Evolutionary conservation across 2,797 vertebrate genomes (phyloP), one percentile per base, ranked within the genome.

Genomic region (Sciurus vulgaris): DNA sequence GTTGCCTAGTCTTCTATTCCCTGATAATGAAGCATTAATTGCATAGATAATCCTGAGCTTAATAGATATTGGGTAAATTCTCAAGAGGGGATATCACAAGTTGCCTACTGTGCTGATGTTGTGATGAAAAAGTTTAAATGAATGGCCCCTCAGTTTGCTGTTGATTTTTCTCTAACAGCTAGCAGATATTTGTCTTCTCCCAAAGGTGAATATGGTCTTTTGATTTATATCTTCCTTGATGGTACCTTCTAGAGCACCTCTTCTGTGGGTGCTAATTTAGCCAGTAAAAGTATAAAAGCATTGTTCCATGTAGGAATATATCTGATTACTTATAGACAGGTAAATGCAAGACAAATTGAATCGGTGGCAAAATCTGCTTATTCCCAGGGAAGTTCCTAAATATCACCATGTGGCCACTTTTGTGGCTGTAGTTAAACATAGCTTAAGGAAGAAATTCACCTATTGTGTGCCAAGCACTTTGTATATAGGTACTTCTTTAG

Each of bases 1-100:
- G 22, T 26, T 73, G 24, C 78, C 47, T 38, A 88, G 89, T 38
- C 67, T 86, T 90, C 61, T 93, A 5, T 94, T 95, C 94, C 35
- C 44, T 95, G 30, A 82, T 91, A 86, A 78, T 93, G 86, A 94
- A 67, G 69, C 41, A 61, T 70, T 92, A 94, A 85, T 95, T 92
- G 86, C 49, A 41, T 91, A 88, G 86, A 56, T 95, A 82, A 79
- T 92, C 70, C 54, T 86, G 69, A 92, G 84, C 67, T 51, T 93
- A 88, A 72, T 86, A 93, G 89, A 90, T 3, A 77, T 76, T 92
- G 86, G 74, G 6, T 83, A 82, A 81, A 92, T 93, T 94, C 63
- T 91, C 85, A 82, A 22, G 91, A 78, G 95, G 54, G 83, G 33
- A 61, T 70, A 72, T 63, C 24, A 30, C 41, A 95, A 51, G 63